These are phyloP conservation scores for Saccostrea cuccullata DNA, from an alignment of 1,140 invertebrate species.

Conservation along the genomic window DNA sequence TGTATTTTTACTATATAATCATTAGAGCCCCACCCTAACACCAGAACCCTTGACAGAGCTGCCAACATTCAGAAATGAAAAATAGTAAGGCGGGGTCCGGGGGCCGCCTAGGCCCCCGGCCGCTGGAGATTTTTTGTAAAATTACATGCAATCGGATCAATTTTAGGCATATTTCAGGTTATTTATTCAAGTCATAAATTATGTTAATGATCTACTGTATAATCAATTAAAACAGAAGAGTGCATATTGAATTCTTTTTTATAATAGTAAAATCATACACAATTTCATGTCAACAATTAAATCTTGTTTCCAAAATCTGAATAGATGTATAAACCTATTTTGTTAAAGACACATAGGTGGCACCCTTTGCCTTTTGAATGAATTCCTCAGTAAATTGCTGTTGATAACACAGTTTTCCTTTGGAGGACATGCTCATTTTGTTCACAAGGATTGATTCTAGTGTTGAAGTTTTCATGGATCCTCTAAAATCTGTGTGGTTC, in stretches of 20 bases:
- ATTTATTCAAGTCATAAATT: background rate
- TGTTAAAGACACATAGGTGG: constrained; percentile 27
- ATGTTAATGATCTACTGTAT: background rate
- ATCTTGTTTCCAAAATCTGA: background rate
- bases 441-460: too few species aligned
- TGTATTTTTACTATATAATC: too few species aligned
- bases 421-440: too few species aligned
- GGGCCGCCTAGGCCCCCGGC: too few species aligned
- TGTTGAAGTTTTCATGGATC: too few species aligned
- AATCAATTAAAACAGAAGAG: background rate
- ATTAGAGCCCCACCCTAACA: too few species aligned
- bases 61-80: too few species aligned
- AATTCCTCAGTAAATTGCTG: constrained; percentile 6
- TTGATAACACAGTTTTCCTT: too few species aligned
- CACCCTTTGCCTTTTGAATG: constrained; percentile 36
- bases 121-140: background rate
- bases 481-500: too few species aligned
- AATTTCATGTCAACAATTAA: constrained; percentile 16
- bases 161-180: background rate
- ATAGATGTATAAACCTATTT: background rate
- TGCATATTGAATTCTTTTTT: background rate
- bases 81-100: too few species aligned
- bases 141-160: background rate
- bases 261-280: background rate
- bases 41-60: too few species aligned